phyloP scores from a whole-genome alignment of 2,113 vertebrate genomes.

The Pelodiscus sinensis region DNA sequence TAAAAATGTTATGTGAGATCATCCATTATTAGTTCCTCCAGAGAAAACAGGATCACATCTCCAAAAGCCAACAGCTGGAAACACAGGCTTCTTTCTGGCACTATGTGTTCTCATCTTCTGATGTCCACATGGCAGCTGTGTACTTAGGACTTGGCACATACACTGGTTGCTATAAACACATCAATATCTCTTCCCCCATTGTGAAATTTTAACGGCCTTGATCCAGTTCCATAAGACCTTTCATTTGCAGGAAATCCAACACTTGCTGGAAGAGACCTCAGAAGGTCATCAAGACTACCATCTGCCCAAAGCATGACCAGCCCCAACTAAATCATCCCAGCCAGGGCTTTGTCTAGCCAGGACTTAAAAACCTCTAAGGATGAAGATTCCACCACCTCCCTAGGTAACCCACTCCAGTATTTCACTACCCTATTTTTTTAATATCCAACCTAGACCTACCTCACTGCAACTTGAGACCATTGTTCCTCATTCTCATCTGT shows the following conservation, averaged over 20 bases:
- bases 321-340: too few relatives aligned
- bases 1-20: background rate
- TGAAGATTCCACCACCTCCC: too few relatives aligned
- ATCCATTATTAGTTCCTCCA: background rate
- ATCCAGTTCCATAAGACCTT: background rate
- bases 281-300: too few relatives aligned
- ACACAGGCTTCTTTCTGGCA: background rate
- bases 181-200: accelerated
- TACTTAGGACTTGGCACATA: background rate
- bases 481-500: too few relatives aligned
- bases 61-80: background rate
- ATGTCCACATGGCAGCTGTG: background rate
- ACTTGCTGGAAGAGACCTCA: background rate
- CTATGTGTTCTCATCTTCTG: background rate
- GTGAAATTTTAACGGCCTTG: background rate
- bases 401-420: too few relatives aligned
- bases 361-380: too few relatives aligned
- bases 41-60: background rate
- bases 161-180: background rate
- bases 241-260: background rate
- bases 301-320: too few relatives aligned
- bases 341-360: too few relatives aligned
- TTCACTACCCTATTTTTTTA: too few relatives aligned
- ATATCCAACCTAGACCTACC: too few relatives aligned
- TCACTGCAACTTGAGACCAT: too few relatives aligned